Evolutionary conservation across 92 coral and sea anemone species (phyloP).

Genomic region (Scolanthus callimorphus): DNA sequence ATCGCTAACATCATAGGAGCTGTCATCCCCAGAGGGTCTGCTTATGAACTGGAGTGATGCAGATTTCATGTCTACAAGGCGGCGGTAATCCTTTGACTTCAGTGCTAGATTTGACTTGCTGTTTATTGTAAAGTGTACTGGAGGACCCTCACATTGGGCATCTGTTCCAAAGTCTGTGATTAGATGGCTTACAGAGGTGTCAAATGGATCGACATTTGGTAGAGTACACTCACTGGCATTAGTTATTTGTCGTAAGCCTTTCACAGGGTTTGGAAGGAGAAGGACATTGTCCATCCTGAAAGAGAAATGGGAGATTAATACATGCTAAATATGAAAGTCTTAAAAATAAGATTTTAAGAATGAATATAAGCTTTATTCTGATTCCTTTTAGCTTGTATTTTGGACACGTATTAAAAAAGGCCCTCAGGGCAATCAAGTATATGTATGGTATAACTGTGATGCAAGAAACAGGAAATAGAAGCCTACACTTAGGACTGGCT

Average conservation of each 20-base stretch:
- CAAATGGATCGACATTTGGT: slow-evolving; percentile 70
- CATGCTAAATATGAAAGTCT: too few species aligned
- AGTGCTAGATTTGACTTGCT: slow-evolving; percentile 21
- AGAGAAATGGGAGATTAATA: slow-evolving; percentile 2
- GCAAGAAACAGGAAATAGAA: too few species aligned
- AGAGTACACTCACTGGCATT: slow-evolving; percentile 47
- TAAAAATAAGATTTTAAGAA: too few species aligned
- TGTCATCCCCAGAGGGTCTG: slow-evolving; percentile 58
- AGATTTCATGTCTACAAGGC: slow-evolving; percentile 33
- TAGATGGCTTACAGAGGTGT: slow-evolving; percentile 44
- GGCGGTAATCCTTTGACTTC: slow-evolving; percentile 22
- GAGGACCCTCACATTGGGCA: slow-evolving; percentile 42
- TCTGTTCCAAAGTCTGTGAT: slow-evolving; percentile 45
- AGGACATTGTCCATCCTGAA: slow-evolving; percentile 48
- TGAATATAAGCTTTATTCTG: too few species aligned
- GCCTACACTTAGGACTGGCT: too few species aligned
- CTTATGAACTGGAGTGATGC: slow-evolving; percentile 28
- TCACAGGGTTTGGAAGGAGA: slow-evolving; percentile 47
- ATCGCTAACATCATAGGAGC: slow-evolving; percentile 35
- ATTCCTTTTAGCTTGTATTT: too few species aligned
- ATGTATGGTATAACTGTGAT: too few species aligned
- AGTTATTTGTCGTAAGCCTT: slow-evolving; percentile 24
- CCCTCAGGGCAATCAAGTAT: too few species aligned
- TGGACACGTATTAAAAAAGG: too few species aligned
- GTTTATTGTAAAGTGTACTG: slow-evolving; percentile 36